Evolutionary conservation across 2,888 invertebrate genomes (phyloP), one percentile per base, ranked within the genome.

Genomic region (Melanostoma mellinum): DNA sequence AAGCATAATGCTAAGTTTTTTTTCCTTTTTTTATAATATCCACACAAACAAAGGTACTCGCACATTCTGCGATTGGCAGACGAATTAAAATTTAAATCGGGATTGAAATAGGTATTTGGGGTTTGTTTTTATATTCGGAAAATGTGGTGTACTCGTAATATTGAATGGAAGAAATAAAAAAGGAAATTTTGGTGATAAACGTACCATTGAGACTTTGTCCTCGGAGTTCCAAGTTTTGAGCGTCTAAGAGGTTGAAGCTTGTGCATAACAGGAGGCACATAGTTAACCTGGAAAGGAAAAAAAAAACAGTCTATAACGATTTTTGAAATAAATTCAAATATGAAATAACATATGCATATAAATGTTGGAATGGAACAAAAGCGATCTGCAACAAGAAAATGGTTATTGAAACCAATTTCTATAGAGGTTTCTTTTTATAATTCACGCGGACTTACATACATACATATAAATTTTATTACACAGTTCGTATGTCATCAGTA

Each of bases 161-260:
- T 20, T 20, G 20, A 20, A 20, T 20, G 20, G 4, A 9, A 42
- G 42, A 8, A 8, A 5, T 9, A 3, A 46, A 10, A 10, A 46
- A 46, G 44, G n/a, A 10, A 10, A 10, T 46, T 46, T 10, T 46
- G 10, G 4, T 10, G 10, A n/a, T 48, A 20, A 0, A 0, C 78
- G 78, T 78, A 82, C 82, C 82, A 68, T 78, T 73, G 33, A 82
- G 78, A 6, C 63, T 69, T 58, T 78, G 78, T 55, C 82, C 82
- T n/a, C 65, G 73, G 3, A 82, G 46, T 32, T 73, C 78, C 36
- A 78, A 35, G 8, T 46, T 53, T 48, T 65, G 30, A 10, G 63
- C 63, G 5, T 50, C 33, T 3, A 36, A 50, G 4, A 40, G 3
- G 36, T 35, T 35, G 1, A 63, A 48, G 1, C 40, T 33, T 20